Conservation (phyloP, 2,113 vertebrate genomes). For the Percina caprodes region DNA sequence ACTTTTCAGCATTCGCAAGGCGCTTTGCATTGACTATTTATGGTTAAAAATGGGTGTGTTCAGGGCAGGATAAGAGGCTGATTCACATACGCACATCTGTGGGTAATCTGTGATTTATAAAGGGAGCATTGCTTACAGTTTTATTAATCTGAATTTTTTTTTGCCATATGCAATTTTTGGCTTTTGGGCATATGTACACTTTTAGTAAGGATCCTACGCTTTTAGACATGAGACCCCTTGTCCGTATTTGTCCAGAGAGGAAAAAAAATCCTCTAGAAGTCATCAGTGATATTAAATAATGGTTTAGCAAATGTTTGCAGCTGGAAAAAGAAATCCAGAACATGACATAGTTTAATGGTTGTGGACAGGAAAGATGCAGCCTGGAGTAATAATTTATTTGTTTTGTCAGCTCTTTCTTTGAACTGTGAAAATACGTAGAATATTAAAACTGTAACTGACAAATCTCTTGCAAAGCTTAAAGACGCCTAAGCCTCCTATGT, state of each 20-base stretch:
- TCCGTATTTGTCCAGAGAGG: slow-evolving; percentile 32
- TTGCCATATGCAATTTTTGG: no score
- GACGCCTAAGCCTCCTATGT: background rate
- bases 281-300: slow-evolving; percentile 25
- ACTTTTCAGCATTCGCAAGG: no score
- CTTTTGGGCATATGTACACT: no score
- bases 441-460: slow-evolving; percentile 33
- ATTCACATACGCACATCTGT: no score
- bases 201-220: no score
- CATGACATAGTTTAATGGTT: slow-evolving; percentile 16
- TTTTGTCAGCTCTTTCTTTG: slow-evolving; percentile 32
- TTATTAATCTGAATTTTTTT: no score
- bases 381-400: slow-evolving; percentile 20
- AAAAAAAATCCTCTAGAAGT: slow-evolving; percentile 15
- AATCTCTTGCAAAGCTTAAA: slow-evolving; percentile 27
- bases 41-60: no score
- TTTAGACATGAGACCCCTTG: slow-evolving; percentile 10
- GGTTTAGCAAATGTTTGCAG: background rate
- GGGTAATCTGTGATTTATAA: no score
- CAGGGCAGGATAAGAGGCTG: no score
- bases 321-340: slow-evolving; percentile 8
- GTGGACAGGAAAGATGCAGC: slow-evolving; percentile 23
- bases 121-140: no score
- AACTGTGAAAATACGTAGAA: slow-evolving; percentile 33
- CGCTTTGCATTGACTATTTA: no score